Evolutionary conservation across 2,113 vertebrate species (phyloP), one percentile per base, ranked within the genome.

Genomic region (Heteronetta atricapilla): DNA sequence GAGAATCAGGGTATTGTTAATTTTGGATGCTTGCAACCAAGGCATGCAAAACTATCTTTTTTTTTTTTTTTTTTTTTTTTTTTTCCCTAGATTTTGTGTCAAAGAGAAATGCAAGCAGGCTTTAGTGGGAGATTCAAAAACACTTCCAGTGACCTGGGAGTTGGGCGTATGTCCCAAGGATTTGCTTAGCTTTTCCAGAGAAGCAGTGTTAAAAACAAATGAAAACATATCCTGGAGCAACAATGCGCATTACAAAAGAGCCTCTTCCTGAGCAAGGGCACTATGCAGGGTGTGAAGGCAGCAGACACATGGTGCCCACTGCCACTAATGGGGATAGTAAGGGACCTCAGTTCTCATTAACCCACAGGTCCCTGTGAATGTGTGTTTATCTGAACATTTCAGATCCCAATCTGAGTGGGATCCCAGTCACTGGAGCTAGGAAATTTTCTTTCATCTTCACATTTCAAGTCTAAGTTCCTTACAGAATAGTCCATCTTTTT

Each of bases 121-220:
- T 94, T 86, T 63, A 23, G 16, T 75, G 62, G 19, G 19, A 89
- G 38, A 59, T 60, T 90, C 20, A 90, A n/a, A 94, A 89, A 26
- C 28, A 56, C 78, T 72, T 84, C 48, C 69, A 69, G 42, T 59
- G 66, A 53, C 28, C 42, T 59, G 3, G 11, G 10, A 17, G 9
- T 19, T 78, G 52, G 6, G 40, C 48, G 64, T 48, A 11, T 9
- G 12, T 23, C 50, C n/a, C n/a, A 62, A 58, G 22, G 29, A 85
- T 76, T 82, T 73, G 13, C 36, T 90, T 59, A 44, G 21, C 22
- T 76, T 87, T 88, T 79, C 19, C 25, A 42, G 17, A 79, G 50
- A 50, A 59, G n/a, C 7, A 69, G 6, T 14, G 3, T 13, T 75
- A 78, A 81, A 86, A 55, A 4, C 31, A 82, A 80, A 64, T 16